phyloP scores from a whole-genome alignment of 2,888 invertebrate genomes.

The Xestia sexstrigata region DNA sequence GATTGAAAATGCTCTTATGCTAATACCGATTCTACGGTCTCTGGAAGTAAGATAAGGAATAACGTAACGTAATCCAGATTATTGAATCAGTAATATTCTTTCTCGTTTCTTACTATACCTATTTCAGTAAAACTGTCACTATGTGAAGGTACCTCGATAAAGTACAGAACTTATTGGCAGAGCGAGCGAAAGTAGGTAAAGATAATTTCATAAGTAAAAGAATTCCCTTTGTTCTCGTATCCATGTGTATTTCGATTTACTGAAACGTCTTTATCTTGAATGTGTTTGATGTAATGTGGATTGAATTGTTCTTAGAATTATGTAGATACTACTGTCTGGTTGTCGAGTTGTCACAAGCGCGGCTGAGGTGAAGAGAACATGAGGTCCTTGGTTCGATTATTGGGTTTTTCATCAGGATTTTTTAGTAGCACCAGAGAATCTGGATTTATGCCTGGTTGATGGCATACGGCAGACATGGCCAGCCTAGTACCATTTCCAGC shows the following conservation, averaged over 20 bases:
- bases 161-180: constrained; percentile 47
- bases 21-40: constrained; percentile 67
- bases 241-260: constrained; percentile 43
- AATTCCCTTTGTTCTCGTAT: constrained; percentile 56
- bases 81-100: constrained; percentile 64
- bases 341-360: background rate
- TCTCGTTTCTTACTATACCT: constrained; percentile 41
- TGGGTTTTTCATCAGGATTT: background rate
- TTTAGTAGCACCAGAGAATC: background rate
- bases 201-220: constrained; percentile 57
- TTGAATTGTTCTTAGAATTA: constrained; percentile 24
- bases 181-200: constrained; percentile 35
- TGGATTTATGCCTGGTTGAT: background rate
- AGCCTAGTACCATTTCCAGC: too few relatives aligned
- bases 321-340: background rate
- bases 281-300: constrained; percentile 22
- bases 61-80: constrained; percentile 64
- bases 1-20: constrained; percentile 78
- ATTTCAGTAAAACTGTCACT: constrained; percentile 58
- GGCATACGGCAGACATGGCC: too few relatives aligned
- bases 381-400: background rate
- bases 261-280: constrained; percentile 35
- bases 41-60: constrained; percentile 62
- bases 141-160: constrained; percentile 55
- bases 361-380: background rate